Base-by-base conservation (phyloP, 1,140 invertebrate genomes). In the Drosophila novamexicana region DNA sequence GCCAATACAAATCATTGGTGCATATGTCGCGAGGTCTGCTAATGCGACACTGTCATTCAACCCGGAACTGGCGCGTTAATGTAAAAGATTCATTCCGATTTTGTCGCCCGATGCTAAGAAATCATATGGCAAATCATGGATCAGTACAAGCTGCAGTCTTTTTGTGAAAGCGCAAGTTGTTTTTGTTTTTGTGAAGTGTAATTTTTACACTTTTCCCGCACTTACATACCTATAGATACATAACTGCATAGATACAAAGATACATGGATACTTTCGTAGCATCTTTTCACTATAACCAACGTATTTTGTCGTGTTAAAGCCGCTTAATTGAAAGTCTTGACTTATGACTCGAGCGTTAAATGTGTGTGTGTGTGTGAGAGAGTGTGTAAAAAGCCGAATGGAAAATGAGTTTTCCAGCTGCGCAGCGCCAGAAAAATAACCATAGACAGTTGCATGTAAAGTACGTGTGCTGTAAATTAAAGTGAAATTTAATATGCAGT, bases 311-410 rank as follows among this genome's bases (percentile, higher is more conserved):
- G 73, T 53, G 40, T 79, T 83, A 77, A 75, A 89, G 84, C 84
- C 72, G 83, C 83, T 83, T 88, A 89, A 88, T 88, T 88, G 83
- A 88, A 88, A 83, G 77, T 88, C 83, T 89, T 79, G 84, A 88
- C 83, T 89, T 88, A 88, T 88, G 83, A 88, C 83, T 88, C 44
- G 70, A 66, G 59, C 57, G 45, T 72, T 50, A 8, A 49, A 1
- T 32, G 42, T 49, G 40, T 32, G 36, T 50, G n/a, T 18, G 34
- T 59, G 29, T 40, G 53, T 62, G 36, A 53, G 39, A 49, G 56
- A 68, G 47, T 67, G 66, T 71, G 58, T 50, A 61, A 56, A 71
- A 75, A n/a, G 39, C 45, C 14, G 34, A 42, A 53, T 67, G 67
- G 68, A 49, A 75, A 71, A 69, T 75, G 22, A 16, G 18, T 65